Evolutionary conservation across 2,797 vertebrate genomes (phyloP).

Genomic region (Hemitrygon akajei): DNA sequence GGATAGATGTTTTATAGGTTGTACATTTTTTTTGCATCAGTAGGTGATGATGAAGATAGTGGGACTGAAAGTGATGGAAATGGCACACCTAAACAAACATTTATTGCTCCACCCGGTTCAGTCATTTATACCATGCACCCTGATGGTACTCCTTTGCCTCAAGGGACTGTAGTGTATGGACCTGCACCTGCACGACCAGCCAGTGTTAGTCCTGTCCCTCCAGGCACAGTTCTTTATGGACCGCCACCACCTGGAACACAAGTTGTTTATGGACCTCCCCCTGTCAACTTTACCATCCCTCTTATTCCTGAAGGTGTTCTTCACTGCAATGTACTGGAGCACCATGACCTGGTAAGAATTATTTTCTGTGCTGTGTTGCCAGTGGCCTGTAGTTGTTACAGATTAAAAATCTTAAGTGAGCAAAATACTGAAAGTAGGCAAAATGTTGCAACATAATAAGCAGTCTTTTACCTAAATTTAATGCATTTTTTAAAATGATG

Average conservation of each 20-base stretch:
- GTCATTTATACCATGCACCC: slow-evolving; percentile 62
- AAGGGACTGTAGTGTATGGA: slow-evolving; percentile 59
- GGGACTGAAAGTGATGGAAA: slow-evolving; percentile 50
- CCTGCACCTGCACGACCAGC: slow-evolving; percentile 51
- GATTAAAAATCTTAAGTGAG: background rate
- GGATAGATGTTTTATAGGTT: background rate
- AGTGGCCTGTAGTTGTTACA: background rate
- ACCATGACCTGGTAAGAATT: slow-evolving; percentile 61
- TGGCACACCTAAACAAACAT: slow-evolving; percentile 45
- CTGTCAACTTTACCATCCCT: slow-evolving; percentile 55
- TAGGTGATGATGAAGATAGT: slow-evolving; percentile 50
- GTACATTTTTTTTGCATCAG: slow-evolving; percentile 7
- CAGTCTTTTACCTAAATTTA: slow-evolving; percentile 8
- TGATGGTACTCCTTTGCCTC: slow-evolving; percentile 59
- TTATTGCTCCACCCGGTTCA: slow-evolving; percentile 54
- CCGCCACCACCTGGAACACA: slow-evolving; percentile 58
- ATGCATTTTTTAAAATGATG: background rate
- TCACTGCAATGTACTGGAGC: slow-evolving; percentile 69
- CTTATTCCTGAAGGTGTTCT: slow-evolving; percentile 58
- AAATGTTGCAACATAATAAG: background rate
- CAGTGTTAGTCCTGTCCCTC: slow-evolving; percentile 46
- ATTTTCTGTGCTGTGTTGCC: background rate
- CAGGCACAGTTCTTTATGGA: slow-evolving; percentile 59
- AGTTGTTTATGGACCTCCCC: slow-evolving; percentile 58
- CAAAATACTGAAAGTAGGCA: background rate